Base-by-base conservation (phyloP, 2,113 vertebrate genomes). In the Rhabdornis inornatus region DNA sequence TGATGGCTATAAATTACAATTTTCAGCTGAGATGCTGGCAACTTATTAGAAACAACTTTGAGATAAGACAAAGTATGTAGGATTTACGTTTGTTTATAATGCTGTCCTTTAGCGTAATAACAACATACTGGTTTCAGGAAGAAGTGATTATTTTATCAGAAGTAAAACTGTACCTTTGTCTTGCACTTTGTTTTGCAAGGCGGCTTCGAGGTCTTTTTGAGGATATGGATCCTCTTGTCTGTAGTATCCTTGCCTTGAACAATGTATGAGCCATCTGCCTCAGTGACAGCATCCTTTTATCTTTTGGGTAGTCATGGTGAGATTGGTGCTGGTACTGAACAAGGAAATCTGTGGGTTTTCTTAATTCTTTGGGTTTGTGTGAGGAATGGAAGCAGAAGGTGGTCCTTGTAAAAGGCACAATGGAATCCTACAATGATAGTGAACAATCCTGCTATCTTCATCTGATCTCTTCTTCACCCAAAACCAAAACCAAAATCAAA, bases 1-100 rank as follows among this genome's bases (percentile, higher is more conserved):
- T 83, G 13, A 37, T 92, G 40, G 15, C 70, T 97, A 80, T 80
- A 90, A 96, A 90, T 80, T 33, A 52, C 39, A 55, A 83, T 90
- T 97, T 96, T 80, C 76, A 76, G 59, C 60, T 81, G n/a, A n/a
- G 22, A 60, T 79, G 28, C 49, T 95, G 31, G 33, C 31, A 89
- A 83, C 8, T 35, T 56, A 23, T 24, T 53, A 72, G 71, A 87
- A 85, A 66, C 37, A 89, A 20, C 8, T 64, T n/a, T 44, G 61
- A 49, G 5, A n/a, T 23, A 49, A 55, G 11, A 44, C 14, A 11
- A 35, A 45, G 12, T 24, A 1, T 44, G 11, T 64, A 21, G 25
- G 61, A 55, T 7, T 40, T 65, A 28, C 4, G 18, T 78, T 74
- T 84, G 14, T 86, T 83, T 39, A 57, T 53, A 45, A n/a, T 23